Percentiles rank a stretch among this genome's conserved stretches.
Evolutionary conservation across 2,888 invertebrate genomes (phyloP).

Genomic region (Nowickia ferox): DNA sequence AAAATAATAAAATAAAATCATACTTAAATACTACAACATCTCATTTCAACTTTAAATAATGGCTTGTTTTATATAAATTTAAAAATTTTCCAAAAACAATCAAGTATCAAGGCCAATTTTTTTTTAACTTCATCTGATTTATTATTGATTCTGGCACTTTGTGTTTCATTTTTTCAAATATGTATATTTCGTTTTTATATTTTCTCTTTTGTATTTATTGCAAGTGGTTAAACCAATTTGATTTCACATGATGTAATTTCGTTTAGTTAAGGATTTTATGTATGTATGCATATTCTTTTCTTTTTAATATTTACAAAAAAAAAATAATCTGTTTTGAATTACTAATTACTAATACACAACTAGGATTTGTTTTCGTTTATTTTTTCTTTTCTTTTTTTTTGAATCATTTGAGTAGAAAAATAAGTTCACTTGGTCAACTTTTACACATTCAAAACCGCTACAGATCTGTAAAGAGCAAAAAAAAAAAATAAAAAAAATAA

Average conservation of each 20-base stretch:
- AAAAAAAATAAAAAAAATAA: constrained; percentile 33
- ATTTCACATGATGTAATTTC: constrained; percentile 32
- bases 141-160: constrained; percentile 69
- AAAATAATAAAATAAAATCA: constrained; percentile 52
- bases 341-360: constrained; percentile 67
- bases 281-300: constrained; percentile 35
- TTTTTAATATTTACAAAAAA: constrained; percentile 73
- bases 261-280: constrained; percentile 55
- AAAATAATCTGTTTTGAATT: constrained; percentile 61
- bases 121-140: constrained; percentile 51
- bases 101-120: constrained; percentile 62
- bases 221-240: constrained; percentile 63
- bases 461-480: constrained; percentile 74
- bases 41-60: constrained; percentile 67
- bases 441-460: constrained; percentile 74
- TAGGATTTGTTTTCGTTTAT: constrained; percentile 61
- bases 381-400: constrained; percentile 39
- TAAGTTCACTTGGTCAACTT: constrained; percentile 48
- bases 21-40: constrained; percentile 66
- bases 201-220: constrained; percentile 18
- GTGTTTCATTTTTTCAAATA: constrained; percentile 40
- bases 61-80: constrained; percentile 63
- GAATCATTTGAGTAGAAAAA: constrained; percentile 66
- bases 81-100: constrained; percentile 44
- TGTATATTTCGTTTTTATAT: constrained; percentile 37